Percentiles rank a stretch among this genome's conserved stretches.
Conservation (phyloP, 2,888 invertebrate genomes). For the Orgyia antiqua region DNA sequence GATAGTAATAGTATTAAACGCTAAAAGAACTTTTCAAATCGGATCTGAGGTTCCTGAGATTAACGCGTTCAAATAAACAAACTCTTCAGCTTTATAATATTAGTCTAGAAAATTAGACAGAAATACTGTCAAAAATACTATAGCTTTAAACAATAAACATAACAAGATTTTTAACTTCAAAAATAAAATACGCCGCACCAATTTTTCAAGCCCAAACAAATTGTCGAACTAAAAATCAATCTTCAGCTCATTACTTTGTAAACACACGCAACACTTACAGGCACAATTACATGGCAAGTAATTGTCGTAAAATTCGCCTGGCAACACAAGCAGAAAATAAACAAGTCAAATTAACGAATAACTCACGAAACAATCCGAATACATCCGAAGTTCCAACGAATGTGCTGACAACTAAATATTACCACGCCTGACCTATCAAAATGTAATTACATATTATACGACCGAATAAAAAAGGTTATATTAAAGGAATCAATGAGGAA, state of each 20-base stretch:
- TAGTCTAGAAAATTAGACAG: too few relatives aligned
- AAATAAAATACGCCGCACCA: too few relatives aligned
- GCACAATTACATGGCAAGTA: slow-evolving; percentile 26
- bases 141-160: too few relatives aligned
- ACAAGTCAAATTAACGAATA: slow-evolving; percentile 29
- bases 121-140: too few relatives aligned
- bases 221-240: slow-evolving; percentile 8
- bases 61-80: too few relatives aligned
- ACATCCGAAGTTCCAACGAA: slow-evolving; percentile 30
- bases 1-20: too few relatives aligned
- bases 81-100: too few relatives aligned
- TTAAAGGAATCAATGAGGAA: slow-evolving; percentile 47
- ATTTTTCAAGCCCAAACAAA: neutral
- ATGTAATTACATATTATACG: slow-evolving; percentile 46
- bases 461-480: slow-evolving; percentile 33
- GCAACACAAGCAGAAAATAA: slow-evolving; percentile 26
- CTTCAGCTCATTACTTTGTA: slow-evolving; percentile 13
- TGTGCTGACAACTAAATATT: slow-evolving; percentile 54
- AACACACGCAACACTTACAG: slow-evolving; percentile 19
- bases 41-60: too few relatives aligned
- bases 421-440: slow-evolving; percentile 49
- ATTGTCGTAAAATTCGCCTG: slow-evolving; percentile 20
- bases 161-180: too few relatives aligned
- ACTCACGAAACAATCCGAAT: slow-evolving; percentile 27
- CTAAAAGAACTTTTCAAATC: too few relatives aligned